Conservation (phyloP, 2,888 invertebrate species). For the Epinotia brunnichana region DNA sequence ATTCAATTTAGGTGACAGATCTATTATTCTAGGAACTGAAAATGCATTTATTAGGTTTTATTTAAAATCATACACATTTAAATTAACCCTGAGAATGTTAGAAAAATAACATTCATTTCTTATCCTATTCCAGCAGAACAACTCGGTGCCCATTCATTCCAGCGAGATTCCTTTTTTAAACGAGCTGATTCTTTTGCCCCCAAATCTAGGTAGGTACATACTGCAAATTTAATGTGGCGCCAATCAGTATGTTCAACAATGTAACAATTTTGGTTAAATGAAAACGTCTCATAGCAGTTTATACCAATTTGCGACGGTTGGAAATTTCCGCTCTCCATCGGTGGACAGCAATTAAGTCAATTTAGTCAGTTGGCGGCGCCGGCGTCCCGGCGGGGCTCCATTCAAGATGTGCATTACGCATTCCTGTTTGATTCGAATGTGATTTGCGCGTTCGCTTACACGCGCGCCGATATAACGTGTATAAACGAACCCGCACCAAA, state of each 20-base stretch:
- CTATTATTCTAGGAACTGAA: no score
- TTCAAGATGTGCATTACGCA: not conserved
- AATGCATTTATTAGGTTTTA: no score
- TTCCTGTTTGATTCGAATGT: not conserved
- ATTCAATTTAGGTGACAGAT: no score
- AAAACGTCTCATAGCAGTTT: conserved; percentile 44
- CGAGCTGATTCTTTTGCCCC: no score
- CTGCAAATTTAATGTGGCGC: not conserved
- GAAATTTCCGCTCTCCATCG: conserved; percentile 73
- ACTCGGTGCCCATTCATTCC: no score
- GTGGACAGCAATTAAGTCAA: conserved; percentile 67
- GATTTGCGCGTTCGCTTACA: not conserved
- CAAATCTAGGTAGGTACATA: not conserved
- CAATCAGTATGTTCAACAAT: conserved; percentile 17
- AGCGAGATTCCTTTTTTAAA: not conserved
- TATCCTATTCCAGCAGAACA: not conserved
- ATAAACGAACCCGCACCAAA: not conserved
- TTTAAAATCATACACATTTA: no score
- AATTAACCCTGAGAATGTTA: no score
- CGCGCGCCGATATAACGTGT: not conserved
- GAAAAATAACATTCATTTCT: not conserved
- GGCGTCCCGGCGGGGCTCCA: conserved; percentile 46
- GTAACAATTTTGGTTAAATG: conserved; percentile 42
- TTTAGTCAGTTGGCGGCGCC: conserved; percentile 59
- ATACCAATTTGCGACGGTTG: conserved; percentile 61